Conservation (phyloP, 2,888 invertebrate genomes). For the Chouioia cunea region DNA sequence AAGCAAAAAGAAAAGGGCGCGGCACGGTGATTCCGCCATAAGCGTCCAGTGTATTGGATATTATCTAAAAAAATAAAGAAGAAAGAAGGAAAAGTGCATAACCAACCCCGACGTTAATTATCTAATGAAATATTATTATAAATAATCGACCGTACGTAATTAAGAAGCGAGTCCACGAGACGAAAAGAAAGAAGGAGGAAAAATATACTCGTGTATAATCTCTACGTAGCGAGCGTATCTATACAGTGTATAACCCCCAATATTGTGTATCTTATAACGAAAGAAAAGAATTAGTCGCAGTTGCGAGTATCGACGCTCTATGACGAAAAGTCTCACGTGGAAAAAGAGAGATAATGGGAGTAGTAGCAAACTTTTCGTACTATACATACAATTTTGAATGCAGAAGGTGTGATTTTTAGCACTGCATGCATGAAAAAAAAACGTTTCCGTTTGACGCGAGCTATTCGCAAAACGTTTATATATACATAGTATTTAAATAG, state of each 20-base stretch:
- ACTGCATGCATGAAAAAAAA: slow-evolving; percentile 16
- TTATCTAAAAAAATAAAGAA: slow-evolving; percentile 43
- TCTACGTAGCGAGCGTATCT: slow-evolving; percentile 56
- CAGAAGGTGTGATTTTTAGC: slow-evolving; percentile 35
- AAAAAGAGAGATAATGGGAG: slow-evolving; percentile 9
- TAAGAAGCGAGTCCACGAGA: slow-evolving; percentile 57
- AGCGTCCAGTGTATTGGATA: slow-evolving; percentile 47
- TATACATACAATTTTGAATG: slow-evolving; percentile 37
- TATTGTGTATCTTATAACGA: slow-evolving; percentile 53
- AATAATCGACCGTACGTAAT: slow-evolving; percentile 63
- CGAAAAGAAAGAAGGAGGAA: slow-evolving; percentile 10
- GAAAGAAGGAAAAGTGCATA: slow-evolving; percentile 43
- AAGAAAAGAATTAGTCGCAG: slow-evolving; percentile 17
- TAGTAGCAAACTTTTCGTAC: slow-evolving; percentile 28
- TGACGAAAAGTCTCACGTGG: slow-evolving; percentile 28
- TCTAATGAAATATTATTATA: slow-evolving; percentile 58
- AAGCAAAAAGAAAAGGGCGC: slow-evolving; percentile 37
- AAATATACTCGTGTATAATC: slow-evolving; percentile 52
- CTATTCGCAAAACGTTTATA: slow-evolving; percentile 36
- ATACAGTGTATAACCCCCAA: slow-evolving; percentile 57
- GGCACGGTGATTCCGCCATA: slow-evolving; percentile 40
- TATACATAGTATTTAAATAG: slow-evolving; percentile 35
- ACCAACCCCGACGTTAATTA: slow-evolving; percentile 57
- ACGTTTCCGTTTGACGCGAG: slow-evolving; percentile 33
- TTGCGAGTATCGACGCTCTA: slow-evolving; percentile 43